phyloP scores from a whole-genome alignment of 2,888 invertebrate genomes.

The Eurytoma adleriae region DNA sequence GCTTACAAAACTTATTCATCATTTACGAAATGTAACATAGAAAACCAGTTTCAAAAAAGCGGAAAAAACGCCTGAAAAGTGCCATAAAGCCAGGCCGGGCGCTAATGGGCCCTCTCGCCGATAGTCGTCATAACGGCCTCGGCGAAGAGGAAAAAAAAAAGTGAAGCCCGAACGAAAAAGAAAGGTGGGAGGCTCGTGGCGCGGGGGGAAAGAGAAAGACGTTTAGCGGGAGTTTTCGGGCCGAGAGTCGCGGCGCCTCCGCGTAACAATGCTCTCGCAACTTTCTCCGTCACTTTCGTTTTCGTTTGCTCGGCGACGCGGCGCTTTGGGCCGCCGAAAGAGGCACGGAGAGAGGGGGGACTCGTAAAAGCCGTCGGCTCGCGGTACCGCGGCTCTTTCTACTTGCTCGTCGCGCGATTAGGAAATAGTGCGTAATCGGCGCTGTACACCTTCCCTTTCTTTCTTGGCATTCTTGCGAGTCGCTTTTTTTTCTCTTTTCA shows the following conservation, averaged over 20 bases:
- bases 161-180: too few species aligned
- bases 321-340: conserved; percentile 3
- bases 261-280: conserved; percentile 73
- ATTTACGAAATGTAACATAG: too few species aligned
- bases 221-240: conserved; percentile 6
- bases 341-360: not conserved
- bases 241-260: conserved; percentile 57
- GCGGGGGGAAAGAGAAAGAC: too few species aligned
- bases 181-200: not conserved
- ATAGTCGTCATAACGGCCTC: too few species aligned
- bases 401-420: conserved; percentile 59
- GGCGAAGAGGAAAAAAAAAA: too few species aligned
- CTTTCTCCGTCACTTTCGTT: conserved; percentile 76
- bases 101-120: too few species aligned
- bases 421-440: conserved; percentile 67
- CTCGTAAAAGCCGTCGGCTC: not conserved
- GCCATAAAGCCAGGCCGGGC: too few species aligned
- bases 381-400: conserved; percentile 11
- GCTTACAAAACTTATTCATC: too few species aligned
- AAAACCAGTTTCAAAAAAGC: too few species aligned
- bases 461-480: too few species aligned
- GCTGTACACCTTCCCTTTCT: not conserved
- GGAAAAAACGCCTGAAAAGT: too few species aligned
- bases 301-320: conserved; percentile 69
- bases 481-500: too few species aligned